These are phyloP conservation scores for Notamacropus eugenii DNA, from an alignment of 2,797 vertebrate species.

Conservation along the genomic window DNA sequence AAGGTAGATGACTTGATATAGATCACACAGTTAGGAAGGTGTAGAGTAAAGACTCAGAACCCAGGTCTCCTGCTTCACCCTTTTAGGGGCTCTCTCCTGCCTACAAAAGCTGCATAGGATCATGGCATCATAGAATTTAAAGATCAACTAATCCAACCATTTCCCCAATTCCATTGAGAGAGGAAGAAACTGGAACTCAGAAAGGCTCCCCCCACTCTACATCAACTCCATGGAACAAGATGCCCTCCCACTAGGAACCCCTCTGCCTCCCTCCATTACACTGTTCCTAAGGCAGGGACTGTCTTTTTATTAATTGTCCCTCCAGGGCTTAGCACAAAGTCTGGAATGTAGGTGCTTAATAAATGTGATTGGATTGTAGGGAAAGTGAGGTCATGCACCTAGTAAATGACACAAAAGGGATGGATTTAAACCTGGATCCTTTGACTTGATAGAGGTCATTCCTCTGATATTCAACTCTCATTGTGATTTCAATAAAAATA, in stretches of 20 bases:
- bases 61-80: not conserved
- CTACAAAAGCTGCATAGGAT: not conserved
- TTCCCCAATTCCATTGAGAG: not conserved
- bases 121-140: not conserved
- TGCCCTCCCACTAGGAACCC: not conserved
- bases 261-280: not conserved
- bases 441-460: not conserved
- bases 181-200: not conserved
- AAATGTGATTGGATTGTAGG: not conserved
- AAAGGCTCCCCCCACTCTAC: not conserved
- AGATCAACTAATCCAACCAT: not conserved
- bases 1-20: not conserved
- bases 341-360: not conserved
- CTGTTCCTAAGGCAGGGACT: not conserved
- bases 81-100: not conserved
- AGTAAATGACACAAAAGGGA: not conserved
- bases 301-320: not conserved
- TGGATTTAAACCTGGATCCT: not conserved
- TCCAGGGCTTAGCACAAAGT: not conserved
- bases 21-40: not conserved
- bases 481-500: slow-evolving; percentile 13
- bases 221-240: not conserved
- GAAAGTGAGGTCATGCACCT: not conserved
- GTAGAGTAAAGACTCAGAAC: not conserved
- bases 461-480: not conserved